Percentiles rank a stretch among this genome's conserved stretches.
phyloP scores from a whole-genome alignment of 2,113 vertebrate species.

The Notechis scutatus region DNA sequence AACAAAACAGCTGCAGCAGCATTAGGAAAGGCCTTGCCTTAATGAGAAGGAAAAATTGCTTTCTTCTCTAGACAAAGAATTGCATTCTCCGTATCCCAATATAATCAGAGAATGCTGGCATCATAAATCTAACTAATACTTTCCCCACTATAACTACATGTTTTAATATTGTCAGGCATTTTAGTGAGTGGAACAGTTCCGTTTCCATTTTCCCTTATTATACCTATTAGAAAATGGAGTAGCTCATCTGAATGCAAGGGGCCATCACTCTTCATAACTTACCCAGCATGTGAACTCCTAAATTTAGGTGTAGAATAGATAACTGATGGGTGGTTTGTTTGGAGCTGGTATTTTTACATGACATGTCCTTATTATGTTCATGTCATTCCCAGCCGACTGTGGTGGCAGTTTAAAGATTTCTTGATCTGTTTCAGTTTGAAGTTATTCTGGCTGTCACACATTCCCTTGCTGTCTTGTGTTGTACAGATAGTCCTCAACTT shows the following conservation, averaged over 20 bases:
- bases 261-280: background rate
- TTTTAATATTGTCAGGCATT: background rate
- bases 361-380: background rate
- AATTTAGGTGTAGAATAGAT: background rate
- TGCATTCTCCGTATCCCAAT: background rate
- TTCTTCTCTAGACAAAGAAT: background rate
- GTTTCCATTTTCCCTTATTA: background rate
- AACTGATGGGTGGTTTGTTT: background rate
- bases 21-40: background rate
- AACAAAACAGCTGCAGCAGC: constrained; percentile 16
- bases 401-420: background rate
- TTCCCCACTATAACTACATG: background rate
- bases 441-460: background rate
- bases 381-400: background rate
- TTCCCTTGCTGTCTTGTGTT: background rate
- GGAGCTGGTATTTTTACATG: background rate
- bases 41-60: background rate
- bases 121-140: background rate
- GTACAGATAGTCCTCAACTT: no score
- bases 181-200: background rate
- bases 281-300: background rate
- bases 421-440: background rate
- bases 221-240: background rate
- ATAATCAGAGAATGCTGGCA: background rate
- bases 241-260: background rate